phyloP scores from a whole-genome alignment of 2,797 vertebrate genomes.

The Pagetopsis macropterus region DNA sequence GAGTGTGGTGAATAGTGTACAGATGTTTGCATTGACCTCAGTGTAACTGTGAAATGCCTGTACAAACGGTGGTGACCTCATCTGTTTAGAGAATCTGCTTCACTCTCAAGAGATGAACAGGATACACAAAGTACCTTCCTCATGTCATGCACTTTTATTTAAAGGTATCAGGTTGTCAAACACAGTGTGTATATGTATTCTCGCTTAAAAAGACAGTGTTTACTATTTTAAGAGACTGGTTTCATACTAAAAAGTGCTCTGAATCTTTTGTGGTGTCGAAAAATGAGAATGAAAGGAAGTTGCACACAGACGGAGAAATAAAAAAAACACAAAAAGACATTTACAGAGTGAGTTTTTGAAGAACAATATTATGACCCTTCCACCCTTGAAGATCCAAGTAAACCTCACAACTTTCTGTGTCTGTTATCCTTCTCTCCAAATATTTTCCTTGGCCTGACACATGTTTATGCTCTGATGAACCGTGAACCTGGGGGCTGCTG shows the following conservation, averaged over 20 bases:
- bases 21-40: slow-evolving; percentile 37
- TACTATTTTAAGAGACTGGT: slow-evolving; percentile 31
- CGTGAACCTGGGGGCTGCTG: slow-evolving; percentile 43
- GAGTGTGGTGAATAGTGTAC: slow-evolving; percentile 19
- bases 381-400: slow-evolving; percentile 40
- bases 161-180: slow-evolving; percentile 22
- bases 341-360: slow-evolving; percentile 23
- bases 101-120: slow-evolving; percentile 20
- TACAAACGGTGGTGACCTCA: slow-evolving; percentile 20
- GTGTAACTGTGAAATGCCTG: slow-evolving; percentile 34
- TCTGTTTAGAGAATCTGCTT: slow-evolving; percentile 11
- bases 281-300: slow-evolving; percentile 4
- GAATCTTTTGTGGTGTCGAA: slow-evolving; percentile 21
- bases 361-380: slow-evolving; percentile 53
- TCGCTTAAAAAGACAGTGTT: slow-evolving; percentile 30
- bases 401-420: slow-evolving; percentile 58
- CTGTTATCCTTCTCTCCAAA: slow-evolving; percentile 68
- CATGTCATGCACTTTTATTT: slow-evolving; percentile 23
- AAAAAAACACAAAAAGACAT: slow-evolving; percentile 28
- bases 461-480: slow-evolving; percentile 74
- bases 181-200: slow-evolving; percentile 17
- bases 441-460: slow-evolving; percentile 75
- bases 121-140: slow-evolving; percentile 16
- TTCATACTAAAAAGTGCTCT: slow-evolving; percentile 34
- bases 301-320: slow-evolving; percentile 2